Conservation (phyloP, 2,797 vertebrate species). For the Sciaenops ocellatus region DNA sequence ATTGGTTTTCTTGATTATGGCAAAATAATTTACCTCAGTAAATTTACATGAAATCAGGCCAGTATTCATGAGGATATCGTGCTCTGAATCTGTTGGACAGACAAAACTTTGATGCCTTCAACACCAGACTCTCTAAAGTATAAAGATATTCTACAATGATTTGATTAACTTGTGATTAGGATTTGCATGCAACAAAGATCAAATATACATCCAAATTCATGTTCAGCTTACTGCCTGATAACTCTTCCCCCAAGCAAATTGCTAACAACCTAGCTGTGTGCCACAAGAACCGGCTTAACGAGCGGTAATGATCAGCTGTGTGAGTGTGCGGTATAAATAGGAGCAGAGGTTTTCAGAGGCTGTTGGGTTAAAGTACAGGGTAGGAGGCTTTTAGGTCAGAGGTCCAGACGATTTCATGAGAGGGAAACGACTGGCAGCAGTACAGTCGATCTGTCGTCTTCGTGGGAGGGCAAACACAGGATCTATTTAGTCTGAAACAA, state of each 20-base stretch:
- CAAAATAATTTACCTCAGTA: not conserved
- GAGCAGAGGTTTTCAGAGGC: slow-evolving; percentile 37
- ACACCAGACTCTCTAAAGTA: not conserved
- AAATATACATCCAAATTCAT: slow-evolving; percentile 22
- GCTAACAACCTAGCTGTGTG: slow-evolving; percentile 26
- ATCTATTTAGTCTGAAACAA: slow-evolving; percentile 16
- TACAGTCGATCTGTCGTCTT: slow-evolving; percentile 21
- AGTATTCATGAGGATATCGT: not conserved
- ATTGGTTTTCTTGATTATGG: no score
- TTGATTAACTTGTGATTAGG: slow-evolving; percentile 31
- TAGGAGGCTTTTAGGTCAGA: slow-evolving; percentile 43
- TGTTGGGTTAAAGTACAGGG: slow-evolving; percentile 55
- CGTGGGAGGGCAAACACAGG: slow-evolving; percentile 30
- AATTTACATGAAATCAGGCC: not conserved
- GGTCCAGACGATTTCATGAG: slow-evolving; percentile 52
- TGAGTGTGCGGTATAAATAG: slow-evolving; percentile 42
- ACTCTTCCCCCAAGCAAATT: slow-evolving; percentile 44
- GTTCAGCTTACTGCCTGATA: slow-evolving; percentile 39
- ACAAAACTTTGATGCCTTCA: not conserved
- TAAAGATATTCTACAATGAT: slow-evolving; percentile 1
- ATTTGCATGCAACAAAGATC: slow-evolving; percentile 44
- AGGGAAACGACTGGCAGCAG: slow-evolving; percentile 29
- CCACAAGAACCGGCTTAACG: slow-evolving; percentile 37
- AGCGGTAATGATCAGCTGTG: slow-evolving; percentile 34
- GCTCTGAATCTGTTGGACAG: not conserved